Percentiles rank a stretch among this genome's conserved stretches.
Conservation (phyloP, 2,797 vertebrate genomes). For the Brachyrhaphis roseni region DNA sequence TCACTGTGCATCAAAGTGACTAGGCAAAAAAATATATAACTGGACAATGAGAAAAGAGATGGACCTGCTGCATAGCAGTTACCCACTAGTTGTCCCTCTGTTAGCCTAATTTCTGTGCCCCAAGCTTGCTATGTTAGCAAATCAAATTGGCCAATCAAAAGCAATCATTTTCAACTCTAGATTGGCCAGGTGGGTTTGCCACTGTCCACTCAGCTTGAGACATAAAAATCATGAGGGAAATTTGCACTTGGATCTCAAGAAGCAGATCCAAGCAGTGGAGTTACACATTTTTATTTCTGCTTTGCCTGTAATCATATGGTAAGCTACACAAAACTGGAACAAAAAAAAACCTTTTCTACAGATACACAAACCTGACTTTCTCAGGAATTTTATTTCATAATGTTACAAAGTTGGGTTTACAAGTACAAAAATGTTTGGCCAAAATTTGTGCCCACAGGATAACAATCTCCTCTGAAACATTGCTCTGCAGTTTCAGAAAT, state of each 20-base stretch:
- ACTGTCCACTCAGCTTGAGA: not conserved
- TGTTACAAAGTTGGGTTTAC: constrained; percentile 5
- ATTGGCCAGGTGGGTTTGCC: not conserved
- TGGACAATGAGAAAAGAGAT: not conserved
- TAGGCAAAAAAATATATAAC: not conserved
- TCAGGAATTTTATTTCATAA: constrained; percentile 28
- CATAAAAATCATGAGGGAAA: not conserved
- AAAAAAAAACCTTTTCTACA: not conserved
- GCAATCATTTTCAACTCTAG: not conserved
- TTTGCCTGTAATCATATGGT: not conserved
- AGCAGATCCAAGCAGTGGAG: not conserved
- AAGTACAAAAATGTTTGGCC: constrained; percentile 10
- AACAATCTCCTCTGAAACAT: constrained; percentile 48
- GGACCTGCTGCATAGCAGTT: not conserved
- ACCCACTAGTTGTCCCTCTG: not conserved
- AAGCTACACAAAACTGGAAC: constrained; percentile 1
- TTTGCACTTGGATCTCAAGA: not conserved
- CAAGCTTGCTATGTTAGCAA: not conserved
- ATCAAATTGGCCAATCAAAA: not conserved
- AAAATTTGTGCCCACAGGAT: constrained; percentile 14
- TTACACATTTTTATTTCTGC: not conserved
- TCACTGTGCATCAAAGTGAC: not conserved
- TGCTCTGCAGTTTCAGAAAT: constrained; percentile 2
- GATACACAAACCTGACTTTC: constrained; percentile 4
- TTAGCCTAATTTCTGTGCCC: not conserved